phyloP scores from a whole-genome alignment of 1,140 invertebrate genomes.

The Drosophila ananassae region DNA sequence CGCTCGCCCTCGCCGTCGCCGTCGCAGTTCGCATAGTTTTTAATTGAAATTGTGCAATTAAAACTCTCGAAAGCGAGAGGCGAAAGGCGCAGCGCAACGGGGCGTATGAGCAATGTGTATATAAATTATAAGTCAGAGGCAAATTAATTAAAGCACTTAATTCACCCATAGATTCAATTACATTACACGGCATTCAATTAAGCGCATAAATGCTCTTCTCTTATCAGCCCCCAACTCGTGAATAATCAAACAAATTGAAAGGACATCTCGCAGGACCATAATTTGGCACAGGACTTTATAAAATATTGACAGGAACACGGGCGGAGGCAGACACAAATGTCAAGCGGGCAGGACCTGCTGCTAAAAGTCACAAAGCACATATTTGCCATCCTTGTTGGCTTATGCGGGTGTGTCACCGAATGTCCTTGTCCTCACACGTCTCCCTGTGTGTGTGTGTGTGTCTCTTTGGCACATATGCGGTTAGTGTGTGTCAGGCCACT shows the following conservation, averaged over 20 bases:
- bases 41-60: conserved; percentile 77
- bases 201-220: conserved; percentile 50
- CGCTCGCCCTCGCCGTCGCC: conserved; percentile 1
- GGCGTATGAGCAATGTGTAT: conserved; percentile 65
- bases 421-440: neutral
- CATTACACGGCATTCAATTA: conserved; percentile 70
- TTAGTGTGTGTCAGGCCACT: conserved; percentile 11
- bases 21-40: conserved; percentile 45
- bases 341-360: conserved; percentile 32
- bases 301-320: conserved; percentile 58
- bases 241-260: conserved; percentile 38
- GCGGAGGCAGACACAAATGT: conserved; percentile 27
- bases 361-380: conserved; percentile 52
- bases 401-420: conserved; percentile 2
- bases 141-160: conserved; percentile 76
- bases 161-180: conserved; percentile 66
- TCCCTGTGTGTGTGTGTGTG: neutral
- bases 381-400: conserved; percentile 45
- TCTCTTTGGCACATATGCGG: conserved; percentile 32
- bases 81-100: conserved; percentile 34
- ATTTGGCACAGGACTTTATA: conserved; percentile 69
- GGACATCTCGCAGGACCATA: conserved; percentile 29
- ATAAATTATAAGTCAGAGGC: conserved; percentile 63
- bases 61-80: conserved; percentile 46
- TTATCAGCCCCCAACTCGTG: neutral